Evolutionary conservation across 2,113 vertebrate species (phyloP).

Genomic region (Tamias sibiricus): DNA sequence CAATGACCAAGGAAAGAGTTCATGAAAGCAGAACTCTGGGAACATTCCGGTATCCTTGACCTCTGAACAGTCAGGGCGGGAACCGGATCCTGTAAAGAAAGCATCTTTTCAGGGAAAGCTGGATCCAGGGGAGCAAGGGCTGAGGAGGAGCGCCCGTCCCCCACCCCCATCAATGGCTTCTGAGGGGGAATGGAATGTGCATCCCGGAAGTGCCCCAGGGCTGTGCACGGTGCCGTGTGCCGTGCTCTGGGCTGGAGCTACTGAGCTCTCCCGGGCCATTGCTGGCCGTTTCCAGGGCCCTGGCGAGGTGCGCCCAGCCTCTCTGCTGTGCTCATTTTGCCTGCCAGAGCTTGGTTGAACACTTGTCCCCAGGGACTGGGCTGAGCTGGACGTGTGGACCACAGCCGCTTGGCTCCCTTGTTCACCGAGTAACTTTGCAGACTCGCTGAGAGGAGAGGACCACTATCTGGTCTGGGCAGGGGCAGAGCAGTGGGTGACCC

Average conservation of each 20-base stretch:
- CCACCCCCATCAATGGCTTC: rapidly evolving
- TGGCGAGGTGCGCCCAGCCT: rapidly evolving
- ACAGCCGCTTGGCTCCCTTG: too few relatives aligned
- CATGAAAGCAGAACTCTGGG: too few relatives aligned
- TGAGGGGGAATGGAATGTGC: rapidly evolving
- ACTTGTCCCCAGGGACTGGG: background rate
- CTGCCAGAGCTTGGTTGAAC: background rate
- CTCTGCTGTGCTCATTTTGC: background rate
- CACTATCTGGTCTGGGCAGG: background rate
- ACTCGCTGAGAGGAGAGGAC: too few relatives aligned
- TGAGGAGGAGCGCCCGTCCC: too few relatives aligned
- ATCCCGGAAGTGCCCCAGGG: rapidly evolving
- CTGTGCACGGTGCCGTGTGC: rapidly evolving
- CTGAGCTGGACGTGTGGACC: rapidly evolving
- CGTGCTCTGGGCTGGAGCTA: rapidly evolving
- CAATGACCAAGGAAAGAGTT: background rate
- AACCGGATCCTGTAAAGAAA: background rate
- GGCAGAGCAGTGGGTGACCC: background rate
- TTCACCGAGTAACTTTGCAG: too few relatives aligned
- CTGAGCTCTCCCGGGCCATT: background rate
- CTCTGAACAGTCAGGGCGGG: background rate
- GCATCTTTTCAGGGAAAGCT: too few relatives aligned
- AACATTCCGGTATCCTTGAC: too few relatives aligned
- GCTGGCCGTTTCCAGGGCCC: rapidly evolving
- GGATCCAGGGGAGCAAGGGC: too few relatives aligned